Conservation (phyloP, 1,140 invertebrate species). For the Mya arenaria region DNA sequence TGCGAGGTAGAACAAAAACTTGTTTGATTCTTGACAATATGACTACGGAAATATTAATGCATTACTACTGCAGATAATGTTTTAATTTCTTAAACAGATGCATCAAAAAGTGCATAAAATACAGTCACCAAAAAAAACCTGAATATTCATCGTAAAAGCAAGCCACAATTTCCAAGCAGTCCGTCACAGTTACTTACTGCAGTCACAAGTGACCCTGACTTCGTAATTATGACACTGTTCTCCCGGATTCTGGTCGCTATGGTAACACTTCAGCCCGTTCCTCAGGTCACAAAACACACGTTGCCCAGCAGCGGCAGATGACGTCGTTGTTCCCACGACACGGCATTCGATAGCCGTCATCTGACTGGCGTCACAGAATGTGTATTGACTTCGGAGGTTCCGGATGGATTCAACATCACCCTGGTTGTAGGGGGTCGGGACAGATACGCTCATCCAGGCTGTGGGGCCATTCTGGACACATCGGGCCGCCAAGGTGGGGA, state of each 20-base stretch:
- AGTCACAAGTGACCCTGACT: constrained; percentile 78
- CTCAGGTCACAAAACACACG: constrained; percentile 72
- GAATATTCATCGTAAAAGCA: too few species aligned
- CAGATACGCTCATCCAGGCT: constrained; percentile 65
- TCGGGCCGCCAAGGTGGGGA: constrained; percentile 28
- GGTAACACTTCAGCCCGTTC: constrained; percentile 76
- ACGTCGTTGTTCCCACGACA: constrained; percentile 56
- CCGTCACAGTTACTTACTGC: constrained; percentile 67
- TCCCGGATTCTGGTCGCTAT: constrained; percentile 66
- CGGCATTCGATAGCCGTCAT: constrained; percentile 74
- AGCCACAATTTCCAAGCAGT: too few species aligned
- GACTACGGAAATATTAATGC: too few species aligned
- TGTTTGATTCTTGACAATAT: too few species aligned
- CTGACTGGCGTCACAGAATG: constrained; percentile 67
- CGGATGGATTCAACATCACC: constrained; percentile 65
- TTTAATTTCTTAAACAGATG: too few species aligned
- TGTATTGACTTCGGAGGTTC: constrained; percentile 55
- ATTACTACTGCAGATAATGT: too few species aligned
- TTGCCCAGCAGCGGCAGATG: constrained; percentile 62
- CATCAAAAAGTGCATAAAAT: too few species aligned
- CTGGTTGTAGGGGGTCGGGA: constrained; percentile 60
- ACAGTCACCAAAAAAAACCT: too few species aligned
- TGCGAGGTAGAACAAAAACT: too few species aligned
- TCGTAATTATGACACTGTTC: constrained; percentile 78
- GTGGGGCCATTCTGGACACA: constrained; percentile 69